Percentiles rank a stretch among this genome's conserved stretches.
Conservation (phyloP, 1,140 invertebrate species). For the Forficula auricularia region DNA sequence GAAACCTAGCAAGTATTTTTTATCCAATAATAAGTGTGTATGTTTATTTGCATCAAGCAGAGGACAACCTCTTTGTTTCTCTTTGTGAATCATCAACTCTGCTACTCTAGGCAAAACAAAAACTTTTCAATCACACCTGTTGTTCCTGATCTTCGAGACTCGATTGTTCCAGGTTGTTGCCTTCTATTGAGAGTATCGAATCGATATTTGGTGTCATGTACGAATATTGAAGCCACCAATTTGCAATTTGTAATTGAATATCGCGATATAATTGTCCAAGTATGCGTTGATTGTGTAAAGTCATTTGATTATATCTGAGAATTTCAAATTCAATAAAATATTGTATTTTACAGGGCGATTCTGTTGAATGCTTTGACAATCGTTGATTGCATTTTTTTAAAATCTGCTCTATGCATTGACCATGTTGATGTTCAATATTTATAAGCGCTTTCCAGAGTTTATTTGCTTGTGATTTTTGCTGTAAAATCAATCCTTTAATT, state of each 20-base stretch:
- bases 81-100: no score
- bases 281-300: constrained; percentile 9
- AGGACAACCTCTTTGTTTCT: no score
- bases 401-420: not conserved
- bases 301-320: constrained; percentile 12
- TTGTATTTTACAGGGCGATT: constrained; percentile 7
- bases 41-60: no score
- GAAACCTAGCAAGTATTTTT: no score
- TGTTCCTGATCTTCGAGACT: no score
- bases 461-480: constrained; percentile 2
- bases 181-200: no score
- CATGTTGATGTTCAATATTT: constrained; percentile 6
- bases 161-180: no score
- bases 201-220: no score
- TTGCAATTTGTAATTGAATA: constrained; percentile 1
- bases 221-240: not conserved
- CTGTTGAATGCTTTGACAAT: constrained; percentile 8
- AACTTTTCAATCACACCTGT: no score
- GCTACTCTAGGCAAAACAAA: no score
- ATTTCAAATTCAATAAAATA: constrained; percentile 12
- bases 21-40: no score
- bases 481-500: not conserved
- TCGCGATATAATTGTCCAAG: constrained; percentile 11
- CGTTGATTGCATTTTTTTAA: constrained; percentile 12
- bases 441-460: constrained; percentile 4